A percentile compares a stretch with the other conserved stretches of the same genome.
Evolutionary conservation across 2,888 invertebrate species (phyloP).

Genomic region (Sturmia bella): DNA sequence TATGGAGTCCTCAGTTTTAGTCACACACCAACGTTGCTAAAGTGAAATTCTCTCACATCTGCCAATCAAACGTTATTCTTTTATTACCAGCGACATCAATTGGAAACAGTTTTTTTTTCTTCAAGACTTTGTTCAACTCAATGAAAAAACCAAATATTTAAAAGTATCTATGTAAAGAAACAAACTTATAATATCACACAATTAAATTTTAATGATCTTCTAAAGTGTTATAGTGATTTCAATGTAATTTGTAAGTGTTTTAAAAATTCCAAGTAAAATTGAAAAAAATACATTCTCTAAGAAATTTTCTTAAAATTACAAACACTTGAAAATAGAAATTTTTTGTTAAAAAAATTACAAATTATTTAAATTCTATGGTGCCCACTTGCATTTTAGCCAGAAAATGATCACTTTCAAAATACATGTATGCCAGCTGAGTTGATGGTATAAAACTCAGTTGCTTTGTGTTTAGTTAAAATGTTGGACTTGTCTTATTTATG

Average conservation of each 20-base stretch:
- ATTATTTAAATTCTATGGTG: constrained; percentile 10
- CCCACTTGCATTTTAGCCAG: not conserved
- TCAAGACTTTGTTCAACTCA: not conserved
- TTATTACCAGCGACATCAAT: constrained; percentile 12
- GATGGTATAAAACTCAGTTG: constrained; percentile 13
- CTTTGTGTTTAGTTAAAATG: constrained; percentile 13
- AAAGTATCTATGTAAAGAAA: not conserved
- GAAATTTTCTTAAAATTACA: constrained; percentile 8
- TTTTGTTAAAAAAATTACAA: not conserved
- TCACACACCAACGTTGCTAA: constrained; percentile 57
- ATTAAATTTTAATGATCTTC: constrained; percentile 25
- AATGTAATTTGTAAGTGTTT: constrained; percentile 23
- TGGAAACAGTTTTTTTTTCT: constrained; percentile 36
- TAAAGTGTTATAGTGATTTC: constrained; percentile 33
- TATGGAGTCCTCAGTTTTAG: constrained; percentile 50
- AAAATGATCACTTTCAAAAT: constrained; percentile 10
- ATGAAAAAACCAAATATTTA: not conserved
- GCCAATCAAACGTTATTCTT: not conserved
- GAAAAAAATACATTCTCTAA: not conserved
- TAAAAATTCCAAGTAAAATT: not conserved
- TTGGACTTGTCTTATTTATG: constrained; percentile 52
- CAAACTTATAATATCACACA: not conserved
- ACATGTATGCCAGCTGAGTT: constrained; percentile 3
- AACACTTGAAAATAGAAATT: constrained; percentile 30
- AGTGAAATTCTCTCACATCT: constrained; percentile 64